Conservation (phyloP, 2,113 vertebrate species). For the Phyllostomus hastatus region DNA sequence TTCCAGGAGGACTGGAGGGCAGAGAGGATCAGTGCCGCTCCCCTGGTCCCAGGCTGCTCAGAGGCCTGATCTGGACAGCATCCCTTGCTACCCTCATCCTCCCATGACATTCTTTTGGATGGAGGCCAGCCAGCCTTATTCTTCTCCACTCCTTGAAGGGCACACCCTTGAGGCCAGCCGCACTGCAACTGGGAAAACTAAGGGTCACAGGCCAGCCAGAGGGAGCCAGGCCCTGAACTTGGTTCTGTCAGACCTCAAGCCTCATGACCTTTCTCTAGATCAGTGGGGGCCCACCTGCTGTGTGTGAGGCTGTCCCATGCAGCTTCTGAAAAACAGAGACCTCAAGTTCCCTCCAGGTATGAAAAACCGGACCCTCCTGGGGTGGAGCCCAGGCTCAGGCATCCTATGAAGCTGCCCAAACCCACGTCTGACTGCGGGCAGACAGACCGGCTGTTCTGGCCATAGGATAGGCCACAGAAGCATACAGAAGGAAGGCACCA, state of each 20-base stretch:
- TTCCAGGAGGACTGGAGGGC: not conserved
- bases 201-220: not conserved
- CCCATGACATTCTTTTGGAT: not conserved
- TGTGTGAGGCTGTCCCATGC: not conserved
- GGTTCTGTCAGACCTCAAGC: not conserved
- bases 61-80: not conserved
- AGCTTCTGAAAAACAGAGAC: not conserved
- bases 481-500: not conserved
- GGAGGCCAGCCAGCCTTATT: not conserved
- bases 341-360: not conserved
- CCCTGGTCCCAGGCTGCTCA: not conserved
- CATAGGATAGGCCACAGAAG: not conserved
- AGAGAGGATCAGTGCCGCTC: not conserved
- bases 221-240: not conserved
- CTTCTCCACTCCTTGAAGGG: not conserved
- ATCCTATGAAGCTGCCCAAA: not conserved
- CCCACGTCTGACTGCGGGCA: not conserved
- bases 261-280: not conserved
- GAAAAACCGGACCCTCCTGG: not conserved
- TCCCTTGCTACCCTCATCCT: not conserved
- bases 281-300: not conserved
- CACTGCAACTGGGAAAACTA: not conserved
- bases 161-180: not conserved
- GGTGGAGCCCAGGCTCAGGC: not conserved
- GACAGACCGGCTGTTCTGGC: not conserved